Evolutionary conservation across 1,140 invertebrate genomes (phyloP).

Genomic region (Drosophila neocordata): DNA sequence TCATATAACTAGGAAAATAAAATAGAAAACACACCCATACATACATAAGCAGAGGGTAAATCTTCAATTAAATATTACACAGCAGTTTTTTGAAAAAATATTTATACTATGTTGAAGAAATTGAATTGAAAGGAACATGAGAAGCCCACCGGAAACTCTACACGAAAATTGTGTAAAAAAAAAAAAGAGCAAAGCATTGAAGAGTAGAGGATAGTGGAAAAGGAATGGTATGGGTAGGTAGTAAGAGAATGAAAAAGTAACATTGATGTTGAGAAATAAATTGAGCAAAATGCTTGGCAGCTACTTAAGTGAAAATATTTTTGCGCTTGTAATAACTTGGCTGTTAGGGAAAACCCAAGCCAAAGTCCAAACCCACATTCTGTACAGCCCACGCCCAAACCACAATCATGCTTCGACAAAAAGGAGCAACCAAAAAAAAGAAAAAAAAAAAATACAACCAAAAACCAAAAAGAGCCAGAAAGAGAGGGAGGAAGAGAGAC

Average conservation of each 20-base stretch:
- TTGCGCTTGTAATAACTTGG: constrained; percentile 77
- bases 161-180: no score
- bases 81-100: constrained; percentile 30
- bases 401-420: constrained; percentile 25
- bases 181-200: background rate
- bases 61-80: constrained; percentile 55
- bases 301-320: constrained; percentile 80
- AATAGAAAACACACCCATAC: background rate
- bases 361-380: constrained; percentile 11
- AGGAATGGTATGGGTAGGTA: background rate
- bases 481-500: background rate
- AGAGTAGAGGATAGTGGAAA: background rate
- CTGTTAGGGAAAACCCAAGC: constrained; percentile 29
- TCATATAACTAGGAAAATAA: constrained; percentile 21
- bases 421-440: background rate
- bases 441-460: no score
- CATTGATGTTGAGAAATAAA: constrained; percentile 71
- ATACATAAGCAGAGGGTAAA: constrained; percentile 9
- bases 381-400: constrained; percentile 29
- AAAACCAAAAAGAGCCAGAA: background rate
- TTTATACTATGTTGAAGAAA: constrained; percentile 14
- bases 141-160: constrained; percentile 6
- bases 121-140: constrained; percentile 48
- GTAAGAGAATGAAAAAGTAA: constrained; percentile 16
- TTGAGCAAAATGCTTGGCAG: constrained; percentile 76